Percentiles rank a stretch among this genome's conserved stretches.
phyloP scores from a whole-genome alignment of 1,140 invertebrate species.

The Penaeus japonicus region DNA sequence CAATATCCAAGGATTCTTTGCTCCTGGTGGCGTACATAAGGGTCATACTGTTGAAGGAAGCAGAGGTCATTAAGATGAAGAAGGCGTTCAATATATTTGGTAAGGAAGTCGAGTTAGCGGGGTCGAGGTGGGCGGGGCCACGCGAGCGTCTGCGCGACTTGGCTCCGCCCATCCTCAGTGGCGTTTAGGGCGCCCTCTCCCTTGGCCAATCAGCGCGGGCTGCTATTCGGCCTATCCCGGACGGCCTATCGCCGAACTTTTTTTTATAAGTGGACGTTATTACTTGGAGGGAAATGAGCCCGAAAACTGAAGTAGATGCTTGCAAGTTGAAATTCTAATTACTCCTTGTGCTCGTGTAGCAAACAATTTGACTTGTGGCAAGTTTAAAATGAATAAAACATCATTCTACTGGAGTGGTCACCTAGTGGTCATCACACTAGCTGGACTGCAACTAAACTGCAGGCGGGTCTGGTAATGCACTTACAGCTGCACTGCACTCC shows the following conservation, averaged over 20 bases:
- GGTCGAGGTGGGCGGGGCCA: conserved; percentile 46
- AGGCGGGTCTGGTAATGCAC: conserved; percentile 53
- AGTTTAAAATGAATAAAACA: conserved; percentile 50
- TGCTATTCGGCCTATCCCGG: conserved; percentile 48
- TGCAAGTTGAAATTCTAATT: conserved; percentile 41
- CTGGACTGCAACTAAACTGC: conserved; percentile 47
- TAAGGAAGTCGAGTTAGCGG: conserved; percentile 48
- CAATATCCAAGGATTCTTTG: conserved; percentile 17
- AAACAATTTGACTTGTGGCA: neutral
- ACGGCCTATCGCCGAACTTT: conserved; percentile 47
- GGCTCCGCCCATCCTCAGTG: conserved; percentile 36
- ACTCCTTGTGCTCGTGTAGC: conserved; percentile 20
- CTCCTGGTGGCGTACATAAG: conserved; percentile 48
- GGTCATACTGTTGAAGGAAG: conserved; percentile 52
- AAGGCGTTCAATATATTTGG: conserved; percentile 58
- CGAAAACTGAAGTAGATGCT: conserved; percentile 41
- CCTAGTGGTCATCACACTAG: conserved; percentile 38
- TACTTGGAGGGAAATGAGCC: conserved; percentile 49
- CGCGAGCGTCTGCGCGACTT: conserved; percentile 30
- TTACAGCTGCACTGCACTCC: conserved; percentile 51
- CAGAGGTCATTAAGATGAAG: conserved; percentile 58
- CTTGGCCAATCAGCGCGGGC: conserved; percentile 48
- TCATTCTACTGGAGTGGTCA: conserved; percentile 44
- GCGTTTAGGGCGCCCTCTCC: conserved; percentile 33
- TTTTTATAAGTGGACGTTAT: conserved; percentile 54